A percentile compares a stretch with the other conserved stretches of the same genome.
phyloP scores from a whole-genome alignment of 2,113 vertebrate species.

The Labeo rohita region DNA sequence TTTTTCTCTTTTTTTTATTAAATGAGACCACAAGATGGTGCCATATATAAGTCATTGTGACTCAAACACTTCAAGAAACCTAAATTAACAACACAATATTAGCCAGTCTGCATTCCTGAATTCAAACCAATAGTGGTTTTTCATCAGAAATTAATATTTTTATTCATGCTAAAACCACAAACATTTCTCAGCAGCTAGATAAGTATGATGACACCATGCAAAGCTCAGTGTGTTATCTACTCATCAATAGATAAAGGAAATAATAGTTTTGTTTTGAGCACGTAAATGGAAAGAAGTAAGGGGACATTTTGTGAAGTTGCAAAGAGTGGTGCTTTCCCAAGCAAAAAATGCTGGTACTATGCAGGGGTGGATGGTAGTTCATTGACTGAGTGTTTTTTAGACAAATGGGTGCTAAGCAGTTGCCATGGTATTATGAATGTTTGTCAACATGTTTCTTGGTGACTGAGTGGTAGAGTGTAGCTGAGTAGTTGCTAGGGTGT shows the following conservation, averaged over 20 bases:
- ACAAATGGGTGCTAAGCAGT: background rate
- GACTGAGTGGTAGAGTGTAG: no score
- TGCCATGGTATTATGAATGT: background rate
- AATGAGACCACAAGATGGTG: slow-evolving; percentile 4
- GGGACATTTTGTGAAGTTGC: background rate
- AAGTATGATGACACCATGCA: background rate
- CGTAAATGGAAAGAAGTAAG: background rate
- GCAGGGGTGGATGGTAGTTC: background rate
- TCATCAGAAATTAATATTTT: background rate
- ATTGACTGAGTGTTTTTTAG: background rate
- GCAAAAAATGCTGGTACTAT: background rate
- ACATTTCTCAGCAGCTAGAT: no score
- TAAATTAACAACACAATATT: background rate
- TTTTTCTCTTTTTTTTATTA: background rate
- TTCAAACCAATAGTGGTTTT: background rate
- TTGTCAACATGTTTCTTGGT: background rate
- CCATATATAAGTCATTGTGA: background rate
- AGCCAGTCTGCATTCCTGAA: background rate
- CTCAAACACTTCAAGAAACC: background rate
- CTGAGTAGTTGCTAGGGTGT: background rate
- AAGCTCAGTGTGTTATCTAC: background rate
- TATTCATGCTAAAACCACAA: background rate
- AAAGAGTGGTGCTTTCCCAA: background rate
- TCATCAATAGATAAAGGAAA: background rate
- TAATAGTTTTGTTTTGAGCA: background rate